Base-by-base conservation (phyloP, 2,113 vertebrate genomes). In the Theropithecus gelada region DNA sequence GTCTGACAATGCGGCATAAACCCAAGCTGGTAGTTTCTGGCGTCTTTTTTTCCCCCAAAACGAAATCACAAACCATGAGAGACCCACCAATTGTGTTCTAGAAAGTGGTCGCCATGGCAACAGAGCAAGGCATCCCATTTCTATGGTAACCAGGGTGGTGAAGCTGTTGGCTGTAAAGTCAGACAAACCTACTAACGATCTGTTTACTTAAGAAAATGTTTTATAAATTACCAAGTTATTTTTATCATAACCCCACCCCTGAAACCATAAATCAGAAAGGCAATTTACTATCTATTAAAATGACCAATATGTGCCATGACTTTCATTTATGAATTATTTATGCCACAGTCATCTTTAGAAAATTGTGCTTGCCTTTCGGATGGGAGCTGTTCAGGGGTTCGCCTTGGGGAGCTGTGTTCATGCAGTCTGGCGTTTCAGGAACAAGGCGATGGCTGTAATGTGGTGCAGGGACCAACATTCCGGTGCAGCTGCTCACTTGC, bases 121-220 rank as follows among this genome's bases (percentile, higher is more conserved):
- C 97, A 18, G 97, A 93, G 97, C 95, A 50, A 98, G 98, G 95
- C 98, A 98, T 99, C 98, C 96, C 80, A 98, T 99, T 98, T 86
- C 99, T 98, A 98, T 86, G 98, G 98, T 96, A 99, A 99, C 98
- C 96, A 95, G 96, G 97, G 93, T 98, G 98, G 98, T 97, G 97
- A 97, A 35, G 87, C 98, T 97, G 98, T 98, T 98, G 97, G 96
- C 98, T 98, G 96, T 97, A 98, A 98, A 99, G 97, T 98, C 98
- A 98, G 98, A 98, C 98, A 98, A 98, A 98, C 98, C 98, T 98
- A 98, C 98, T 98, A 97, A 97, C 88, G 98, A 98, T 98, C 97
- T 98, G 98, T 98, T 98, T 98, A 98, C 98, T 98, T 97, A 97
- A 98, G 97, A 96, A 98, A 95, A 98, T 97, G 84, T 92, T 97